Evolutionary conservation across 2,888 invertebrate genomes (phyloP).

Genomic region (Drosophila stalkeri): DNA sequence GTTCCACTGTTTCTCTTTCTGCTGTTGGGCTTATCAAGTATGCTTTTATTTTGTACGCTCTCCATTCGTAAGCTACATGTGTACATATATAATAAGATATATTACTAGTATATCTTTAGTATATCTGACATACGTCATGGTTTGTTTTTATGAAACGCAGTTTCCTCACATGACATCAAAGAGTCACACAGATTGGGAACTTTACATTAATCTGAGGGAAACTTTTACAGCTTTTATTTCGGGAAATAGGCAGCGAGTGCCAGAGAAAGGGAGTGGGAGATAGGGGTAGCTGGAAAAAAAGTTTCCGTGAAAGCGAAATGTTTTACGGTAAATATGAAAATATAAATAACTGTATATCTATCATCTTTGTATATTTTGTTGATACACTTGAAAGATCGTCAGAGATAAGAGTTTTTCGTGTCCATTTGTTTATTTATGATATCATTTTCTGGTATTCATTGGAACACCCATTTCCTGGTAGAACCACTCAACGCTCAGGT

Average conservation of each 20-base stretch:
- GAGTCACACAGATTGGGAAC: background rate
- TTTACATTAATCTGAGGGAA: conserved; percentile 3
- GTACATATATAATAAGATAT: background rate
- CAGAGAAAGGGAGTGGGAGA: background rate
- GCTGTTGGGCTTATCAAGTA: conserved; percentile 16
- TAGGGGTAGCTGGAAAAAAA: background rate
- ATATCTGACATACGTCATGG: conserved; percentile 12
- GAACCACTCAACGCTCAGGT: background rate
- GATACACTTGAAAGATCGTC: conserved; percentile 12
- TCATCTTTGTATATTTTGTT: conserved; percentile 17
- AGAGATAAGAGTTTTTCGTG: background rate
- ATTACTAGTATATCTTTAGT: background rate
- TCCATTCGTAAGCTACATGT: background rate
- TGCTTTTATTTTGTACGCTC: background rate
- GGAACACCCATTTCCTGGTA: conserved; percentile 51
- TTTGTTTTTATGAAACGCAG: conserved; percentile 22
- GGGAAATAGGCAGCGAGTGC: background rate
- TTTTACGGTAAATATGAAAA: background rate
- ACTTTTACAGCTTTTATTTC: background rate
- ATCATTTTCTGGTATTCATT: conserved; percentile 32
- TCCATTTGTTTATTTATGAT: conserved; percentile 20
- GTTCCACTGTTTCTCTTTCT: background rate
- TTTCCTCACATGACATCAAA: background rate
- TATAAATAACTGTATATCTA: conserved; percentile 19
- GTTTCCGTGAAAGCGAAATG: conserved; percentile 18